These are phyloP conservation scores for Oncorhynchus mykiss DNA, from an alignment of 2,113 vertebrate species.

Conservation along the genomic window DNA sequence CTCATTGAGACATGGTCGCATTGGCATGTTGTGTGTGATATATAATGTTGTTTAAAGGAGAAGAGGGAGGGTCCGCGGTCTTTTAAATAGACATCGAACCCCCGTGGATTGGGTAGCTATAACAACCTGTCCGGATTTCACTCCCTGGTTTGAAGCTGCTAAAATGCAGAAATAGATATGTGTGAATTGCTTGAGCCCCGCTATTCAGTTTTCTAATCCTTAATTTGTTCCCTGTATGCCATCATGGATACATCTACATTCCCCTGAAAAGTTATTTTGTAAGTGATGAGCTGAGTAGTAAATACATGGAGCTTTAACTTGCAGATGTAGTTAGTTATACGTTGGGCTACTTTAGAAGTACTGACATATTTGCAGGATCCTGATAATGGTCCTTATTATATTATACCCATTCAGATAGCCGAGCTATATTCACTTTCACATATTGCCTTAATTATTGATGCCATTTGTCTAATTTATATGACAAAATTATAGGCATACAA, in stretches of 20 bases:
- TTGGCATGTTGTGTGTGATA: slow-evolving; percentile 79
- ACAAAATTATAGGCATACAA: too few species aligned
- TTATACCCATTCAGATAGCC: too few species aligned
- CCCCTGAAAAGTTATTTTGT: slow-evolving; percentile 10
- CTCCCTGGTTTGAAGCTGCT: slow-evolving; percentile 82
- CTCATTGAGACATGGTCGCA: slow-evolving; percentile 82
- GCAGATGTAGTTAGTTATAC: neutral
- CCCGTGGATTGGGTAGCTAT: slow-evolving; percentile 84
- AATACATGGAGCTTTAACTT: neutral
- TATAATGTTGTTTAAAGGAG: slow-evolving; percentile 79
- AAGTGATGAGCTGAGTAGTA: slow-evolving; percentile 26
- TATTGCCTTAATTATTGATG: too few species aligned
- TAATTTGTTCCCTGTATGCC: slow-evolving; percentile 43
- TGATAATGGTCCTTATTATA: slow-evolving; percentile 33
- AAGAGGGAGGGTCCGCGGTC: slow-evolving; percentile 76
- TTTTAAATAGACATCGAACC: slow-evolving; percentile 85
- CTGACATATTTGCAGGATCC: slow-evolving; percentile 33
- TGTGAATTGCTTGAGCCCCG: slow-evolving; percentile 59
- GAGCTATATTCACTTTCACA: too few species aligned
- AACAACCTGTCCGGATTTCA: slow-evolving; percentile 90
- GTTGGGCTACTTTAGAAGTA: too few species aligned
- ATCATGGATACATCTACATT: slow-evolving; percentile 28
- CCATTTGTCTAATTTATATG: too few species aligned
- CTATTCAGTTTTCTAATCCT: slow-evolving; percentile 45
- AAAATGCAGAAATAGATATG: slow-evolving; percentile 80